Base-by-base conservation (phyloP, 2,113 vertebrate genomes). In the Corythaixoides concolor region DNA sequence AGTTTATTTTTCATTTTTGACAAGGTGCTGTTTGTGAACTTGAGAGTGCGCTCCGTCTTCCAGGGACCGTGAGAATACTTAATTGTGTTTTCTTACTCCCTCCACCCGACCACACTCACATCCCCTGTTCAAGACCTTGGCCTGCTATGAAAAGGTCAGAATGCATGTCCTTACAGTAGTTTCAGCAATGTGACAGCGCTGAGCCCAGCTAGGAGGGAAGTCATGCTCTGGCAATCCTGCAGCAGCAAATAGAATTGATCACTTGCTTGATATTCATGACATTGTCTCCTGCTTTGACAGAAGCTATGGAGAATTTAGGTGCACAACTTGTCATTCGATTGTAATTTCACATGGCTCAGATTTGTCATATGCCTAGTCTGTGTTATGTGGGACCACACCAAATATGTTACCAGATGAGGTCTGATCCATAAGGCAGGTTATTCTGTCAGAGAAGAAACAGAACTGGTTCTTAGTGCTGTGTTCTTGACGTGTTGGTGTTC, bases 161-260 rank as follows among this genome's bases (percentile, higher is more conserved):
- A 45, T 50, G 28, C 1, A 0, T 50, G 26, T 90, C 12, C 22
- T 37, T 66, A 12, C 23, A 35, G 49, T 89, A 23, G 14, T 16
- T 85, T 18, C 26, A 70, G 22, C 32, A 82, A 91, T 56, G 12
- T 64, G 45, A 69, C 76, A 17, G 9, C 88, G 53, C 74, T 53
- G 67, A 88, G 21, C 30, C 27, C 16, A 28, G 1, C 43, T 76
- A n/a, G 20, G 24, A 89, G 15, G 30, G 24, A 84, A 35, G 19
- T 11, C 6, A 1, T 83, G 8, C 56, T 93, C 84, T 89, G 32
- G 37, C n/a, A 88, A 1, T 75, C 37, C 39, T 79, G 56, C 43
- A 70, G n/a, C n/a, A 82, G 37, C 0, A 0, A 74, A 43, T 22
- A 37, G 26, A 75, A 32, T 23, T 55, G 52, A 50, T 67, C 0